phyloP scores from a whole-genome alignment of 1,140 invertebrate genomes.

The Drosophila triauraria region DNA sequence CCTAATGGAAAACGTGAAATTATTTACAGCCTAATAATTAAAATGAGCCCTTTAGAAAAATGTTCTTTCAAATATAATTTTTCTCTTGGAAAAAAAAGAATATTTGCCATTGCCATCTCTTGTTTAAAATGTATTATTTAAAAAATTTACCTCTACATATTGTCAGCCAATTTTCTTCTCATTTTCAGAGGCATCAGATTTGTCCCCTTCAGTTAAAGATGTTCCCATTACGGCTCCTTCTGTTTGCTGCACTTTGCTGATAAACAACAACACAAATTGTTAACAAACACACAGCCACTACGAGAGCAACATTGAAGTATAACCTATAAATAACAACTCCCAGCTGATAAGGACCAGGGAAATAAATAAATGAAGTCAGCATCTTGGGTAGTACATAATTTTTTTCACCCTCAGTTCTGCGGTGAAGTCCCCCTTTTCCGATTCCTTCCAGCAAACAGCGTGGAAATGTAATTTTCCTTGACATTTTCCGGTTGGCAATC shows the following conservation, averaged over 20 bases:
- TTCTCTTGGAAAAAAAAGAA: no score
- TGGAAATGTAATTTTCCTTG: conserved; percentile 80
- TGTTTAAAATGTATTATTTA: no score
- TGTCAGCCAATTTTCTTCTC: neutral
- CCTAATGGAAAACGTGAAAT: neutral
- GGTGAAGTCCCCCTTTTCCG: neutral
- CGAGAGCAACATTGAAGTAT: conserved; percentile 44
- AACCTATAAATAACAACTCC: conserved; percentile 73
- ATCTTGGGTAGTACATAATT: conserved; percentile 79
- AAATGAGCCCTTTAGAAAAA: neutral
- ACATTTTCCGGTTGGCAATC: conserved; percentile 79
- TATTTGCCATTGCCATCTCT: no score
- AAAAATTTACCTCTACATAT: neutral
- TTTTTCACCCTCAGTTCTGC: conserved; percentile 36
- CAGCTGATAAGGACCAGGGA: conserved; percentile 57
- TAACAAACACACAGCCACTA: conserved; percentile 37
- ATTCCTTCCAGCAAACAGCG: conserved; percentile 28
- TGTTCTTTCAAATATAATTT: no score
- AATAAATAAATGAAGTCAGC: conserved; percentile 79
- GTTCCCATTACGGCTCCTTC: conserved; percentile 15
- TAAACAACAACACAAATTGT: conserved; percentile 74
- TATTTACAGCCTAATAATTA: neutral
- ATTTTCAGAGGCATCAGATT: neutral
- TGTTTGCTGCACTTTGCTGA: conserved; percentile 68
- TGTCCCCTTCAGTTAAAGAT: conserved; percentile 11